Base-by-base conservation (phyloP, 2,797 vertebrate species). In the Enteromius unitaeniatus region DNA sequence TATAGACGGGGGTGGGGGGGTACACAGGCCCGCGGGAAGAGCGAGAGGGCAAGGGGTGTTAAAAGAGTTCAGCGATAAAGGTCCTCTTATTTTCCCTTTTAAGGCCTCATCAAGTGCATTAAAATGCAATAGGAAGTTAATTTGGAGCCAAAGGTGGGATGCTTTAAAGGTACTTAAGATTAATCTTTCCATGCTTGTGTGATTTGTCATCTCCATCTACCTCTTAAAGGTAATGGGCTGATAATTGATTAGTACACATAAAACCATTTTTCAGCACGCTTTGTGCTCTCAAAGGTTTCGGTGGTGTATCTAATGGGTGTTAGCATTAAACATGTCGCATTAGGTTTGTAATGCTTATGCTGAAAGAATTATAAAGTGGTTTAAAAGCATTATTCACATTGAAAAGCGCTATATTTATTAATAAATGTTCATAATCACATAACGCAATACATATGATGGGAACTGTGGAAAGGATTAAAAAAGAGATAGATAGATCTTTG, bases 161-260 rank as follows among this genome's bases (percentile, higher is more conserved):
- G 42, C 60, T 83, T 86, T 74, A 83, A 74, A 74, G 62, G 76
- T 83, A 78, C 84, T 85, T 82, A 78, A 85, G 79, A 82, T 58
- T 64, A 70, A 81, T 70, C 51, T 85, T 42, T 72, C 34, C 28
- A 28, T 55, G 51, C 55, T 51, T 47, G 49, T 62, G 70, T 23
- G 31, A 83, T 37, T 68, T 67, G 68, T 78, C 79, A 73, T 81
- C 65, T 82, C 58, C 65, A 82, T 37, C 78, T 85, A 53, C 78
- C 78, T 85, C 65, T 77, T 77, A 81, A 69, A 77, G 62, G 51
- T 77, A 85, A 78, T 77, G 72, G 79, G 15, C 28, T 62, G 51
- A 78, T 85, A 58, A 78, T 82, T 82, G 74, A 78, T 85, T 51
- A 81, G 49, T 28, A 67, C 79, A 64, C 55, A 74, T 64, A 53